These are phyloP conservation scores for Sinopyrophorus schimmeli DNA, from an alignment of 2,888 invertebrate genomes.

Conservation along the genomic window DNA sequence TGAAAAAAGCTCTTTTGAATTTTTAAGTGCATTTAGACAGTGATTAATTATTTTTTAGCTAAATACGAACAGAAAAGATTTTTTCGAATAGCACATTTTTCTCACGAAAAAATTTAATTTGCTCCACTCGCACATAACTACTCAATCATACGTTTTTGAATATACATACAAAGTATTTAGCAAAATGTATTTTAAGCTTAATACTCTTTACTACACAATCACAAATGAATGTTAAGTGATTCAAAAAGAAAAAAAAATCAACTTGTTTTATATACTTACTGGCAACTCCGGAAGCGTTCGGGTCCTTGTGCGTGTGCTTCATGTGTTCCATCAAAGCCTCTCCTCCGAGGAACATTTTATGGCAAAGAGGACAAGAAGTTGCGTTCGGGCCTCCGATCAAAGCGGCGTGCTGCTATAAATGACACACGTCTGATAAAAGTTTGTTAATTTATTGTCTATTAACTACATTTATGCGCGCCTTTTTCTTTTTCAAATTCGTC, in stretches of 20 bases:
- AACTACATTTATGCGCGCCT: no score
- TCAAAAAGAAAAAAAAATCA: background rate
- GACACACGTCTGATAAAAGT: constrained; percentile 16
- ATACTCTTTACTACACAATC: background rate
- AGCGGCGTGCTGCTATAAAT: constrained; percentile 91
- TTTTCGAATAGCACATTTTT: constrained; percentile 9
- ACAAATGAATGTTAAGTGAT: constrained; percentile 4
- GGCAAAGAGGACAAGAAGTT: constrained; percentile 90
- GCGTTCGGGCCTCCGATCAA: constrained; percentile 91
- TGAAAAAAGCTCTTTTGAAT: constrained; percentile 43
- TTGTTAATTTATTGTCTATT: no score
- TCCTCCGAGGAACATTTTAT: constrained; percentile 91
- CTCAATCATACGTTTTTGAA: constrained; percentile 1
- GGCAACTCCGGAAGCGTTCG: constrained; percentile 84
- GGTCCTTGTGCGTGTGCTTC: constrained; percentile 94
- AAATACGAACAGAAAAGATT: constrained; percentile 22
- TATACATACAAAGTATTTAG: constrained; percentile 24
- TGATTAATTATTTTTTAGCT: constrained; percentile 46
- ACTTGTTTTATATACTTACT: constrained; percentile 67
- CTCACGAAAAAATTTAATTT: constrained; percentile 5
- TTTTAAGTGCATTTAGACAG: constrained; percentile 50
- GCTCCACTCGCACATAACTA: background rate
- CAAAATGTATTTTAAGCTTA: background rate
- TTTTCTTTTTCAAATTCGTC: no score
- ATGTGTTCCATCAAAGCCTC: constrained; percentile 95